These are phyloP conservation scores for Picathartes gymnocephalus DNA, from an alignment of 2,113 vertebrate genomes.

Conservation along the genomic window DNA sequence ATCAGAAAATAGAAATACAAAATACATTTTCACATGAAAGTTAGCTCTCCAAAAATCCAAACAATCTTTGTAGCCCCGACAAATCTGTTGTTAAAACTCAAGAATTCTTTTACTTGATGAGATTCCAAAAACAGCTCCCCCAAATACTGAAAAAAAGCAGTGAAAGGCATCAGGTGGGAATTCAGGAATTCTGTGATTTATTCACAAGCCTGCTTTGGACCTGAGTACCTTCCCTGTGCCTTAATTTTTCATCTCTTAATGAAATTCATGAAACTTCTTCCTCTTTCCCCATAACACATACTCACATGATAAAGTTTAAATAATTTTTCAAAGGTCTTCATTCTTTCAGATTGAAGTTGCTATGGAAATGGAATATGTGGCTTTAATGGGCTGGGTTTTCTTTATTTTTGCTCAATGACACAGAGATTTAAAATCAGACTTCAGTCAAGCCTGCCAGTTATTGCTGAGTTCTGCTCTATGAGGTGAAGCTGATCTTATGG, in stretches of 20 bases:
- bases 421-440: not conserved
- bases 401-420: not conserved
- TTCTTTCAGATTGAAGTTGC: not conserved
- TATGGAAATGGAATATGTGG: not conserved
- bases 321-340: not conserved
- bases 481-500: not conserved
- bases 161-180: not conserved
- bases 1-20: constrained; percentile 4
- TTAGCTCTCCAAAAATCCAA: not conserved
- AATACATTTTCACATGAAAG: not conserved
- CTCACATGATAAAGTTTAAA: rapidly evolving
- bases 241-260: not conserved
- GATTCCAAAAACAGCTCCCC: not conserved
- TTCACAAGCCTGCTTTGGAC: not conserved
- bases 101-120: not conserved
- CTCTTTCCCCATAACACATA: not conserved
- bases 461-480: not conserved
- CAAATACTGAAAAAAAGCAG: not conserved
- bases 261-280: not conserved
- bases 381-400: not conserved
- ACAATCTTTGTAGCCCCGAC: not conserved
- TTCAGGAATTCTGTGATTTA: not conserved
- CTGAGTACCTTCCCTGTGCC: not conserved
- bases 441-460: not conserved
- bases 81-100: not conserved